Evolutionary conservation across 1,140 invertebrate species (phyloP), one percentile per base, ranked within the genome.

Genomic region (Drosophila pseudoobscura): DNA sequence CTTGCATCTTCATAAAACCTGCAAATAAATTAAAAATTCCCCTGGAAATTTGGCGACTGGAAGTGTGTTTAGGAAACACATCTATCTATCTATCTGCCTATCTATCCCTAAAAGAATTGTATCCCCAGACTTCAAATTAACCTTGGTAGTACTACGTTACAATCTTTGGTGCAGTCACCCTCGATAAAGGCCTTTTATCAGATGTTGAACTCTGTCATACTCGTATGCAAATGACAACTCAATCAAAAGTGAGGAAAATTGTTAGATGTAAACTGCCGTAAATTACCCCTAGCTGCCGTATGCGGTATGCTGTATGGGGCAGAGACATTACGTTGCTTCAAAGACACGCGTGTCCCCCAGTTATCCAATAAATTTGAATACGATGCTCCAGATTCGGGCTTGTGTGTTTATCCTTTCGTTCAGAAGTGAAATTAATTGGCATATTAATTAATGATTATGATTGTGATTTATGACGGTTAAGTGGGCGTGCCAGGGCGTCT

Each of bases 381-480:
- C 35, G 11, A 13, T 59, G 43, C 47, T 64, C 52, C 35, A 64
- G 44, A 72, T 63, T 70, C 56, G 6, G 24, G 11, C 17, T 24
- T 22, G 26, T n/a, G 26, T 56, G 0, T 39, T 39, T 39, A 11
- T 11, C 11, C 35, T 39, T 13, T 39, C 35, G 35, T 11, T 4
- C 35, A 39, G 11, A 39, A 66, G 68, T 63, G 78, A 75, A 80
- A 78, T 82, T 77, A 66, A 66, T 51, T 75, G 50, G 57, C 65
- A 46, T 58, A 68, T 77, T 74, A 82, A 80, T 75, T 70, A 57
- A 39, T 68, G 63, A 66, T 64, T 76, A 75, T 65, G 64, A 82
- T 65, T 71, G 65, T 68, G 68, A 78, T 75, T 82, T 71, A 87
- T 88, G 78, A 58, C 76, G 85, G 70, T 68, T 87, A 85, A 87